Evolutionary conservation across 2,888 invertebrate genomes (phyloP).

Genomic region (Caenorhabditis sp.): DNA sequence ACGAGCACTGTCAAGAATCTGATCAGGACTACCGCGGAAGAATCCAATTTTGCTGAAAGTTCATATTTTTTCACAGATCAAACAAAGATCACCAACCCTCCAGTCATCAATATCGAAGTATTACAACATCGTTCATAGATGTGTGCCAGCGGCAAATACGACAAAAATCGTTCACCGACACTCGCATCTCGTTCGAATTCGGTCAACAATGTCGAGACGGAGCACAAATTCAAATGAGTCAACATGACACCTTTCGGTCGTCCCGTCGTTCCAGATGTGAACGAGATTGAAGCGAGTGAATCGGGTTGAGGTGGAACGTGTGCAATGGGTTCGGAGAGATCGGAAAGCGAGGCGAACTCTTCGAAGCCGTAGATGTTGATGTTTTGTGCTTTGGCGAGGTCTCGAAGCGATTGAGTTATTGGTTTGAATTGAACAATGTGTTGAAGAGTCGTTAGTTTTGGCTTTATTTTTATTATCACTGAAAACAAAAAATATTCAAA

Average conservation of each 20-base stretch:
- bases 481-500: constrained; percentile 4
- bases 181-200: constrained; percentile 4
- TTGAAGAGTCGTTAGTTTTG: constrained; percentile 16
- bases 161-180: constrained; percentile 25
- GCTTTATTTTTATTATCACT: constrained; percentile 27
- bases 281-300: constrained; percentile 32
- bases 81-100: constrained; percentile 14
- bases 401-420: neutral
- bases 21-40: constrained; percentile 25
- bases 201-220: neutral
- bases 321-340: constrained; percentile 12
- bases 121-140: constrained; percentile 4
- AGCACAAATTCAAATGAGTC: neutral
- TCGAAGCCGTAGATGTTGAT: constrained; percentile 24
- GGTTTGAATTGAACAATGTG: constrained; percentile 30
- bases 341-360: constrained; percentile 22
- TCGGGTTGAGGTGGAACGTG: constrained; percentile 31
- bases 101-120: constrained; percentile 23
- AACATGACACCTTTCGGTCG: constrained; percentile 26
- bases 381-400: constrained; percentile 25
- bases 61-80: neutral
- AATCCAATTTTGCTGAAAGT: constrained; percentile 16
- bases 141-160: constrained; percentile 18
- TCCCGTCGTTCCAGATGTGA: constrained; percentile 42
- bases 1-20: constrained; percentile 29